Conservation (phyloP, 2,113 vertebrate species). For the Glaucomys volans region DNA sequence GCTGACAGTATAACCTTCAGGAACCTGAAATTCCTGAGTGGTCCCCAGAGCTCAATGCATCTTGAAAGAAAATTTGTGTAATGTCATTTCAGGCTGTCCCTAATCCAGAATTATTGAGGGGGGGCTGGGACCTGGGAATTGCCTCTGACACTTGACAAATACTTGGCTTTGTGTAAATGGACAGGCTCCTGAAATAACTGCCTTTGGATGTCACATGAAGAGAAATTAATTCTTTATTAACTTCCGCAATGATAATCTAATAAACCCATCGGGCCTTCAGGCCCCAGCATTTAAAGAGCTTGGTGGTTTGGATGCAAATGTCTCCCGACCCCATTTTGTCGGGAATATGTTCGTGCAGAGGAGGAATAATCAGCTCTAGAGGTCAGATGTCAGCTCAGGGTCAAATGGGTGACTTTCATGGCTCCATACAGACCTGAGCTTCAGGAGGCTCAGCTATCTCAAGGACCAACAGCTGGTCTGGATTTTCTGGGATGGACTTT, state of each 20-base stretch:
- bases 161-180: constrained; percentile 97
- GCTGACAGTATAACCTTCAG: constrained; percentile 89
- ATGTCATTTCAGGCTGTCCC: constrained; percentile 97
- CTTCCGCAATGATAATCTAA: constrained; percentile 93
- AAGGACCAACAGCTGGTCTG: constrained; percentile 1
- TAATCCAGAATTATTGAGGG: constrained; percentile 96
- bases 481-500: constrained; percentile 21
- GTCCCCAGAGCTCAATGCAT: constrained; percentile 93
- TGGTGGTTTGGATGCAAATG: constrained; percentile 88
- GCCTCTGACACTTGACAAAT: constrained; percentile 97
- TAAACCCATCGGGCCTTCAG: constrained; percentile 92
- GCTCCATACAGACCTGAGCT: constrained; percentile 25
- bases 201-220: constrained; percentile 93
- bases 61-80: constrained; percentile 98
- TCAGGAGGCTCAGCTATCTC: background rate
- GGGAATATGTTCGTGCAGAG: constrained; percentile 86
- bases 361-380: constrained; percentile 85
- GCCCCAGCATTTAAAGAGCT: constrained; percentile 89
- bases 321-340: constrained; percentile 83
- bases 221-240: constrained; percentile 99
- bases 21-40: constrained; percentile 92
- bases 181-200: constrained; percentile 93
- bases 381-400: constrained; percentile 72
- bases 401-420: constrained; percentile 48
- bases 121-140: constrained; percentile 92